Conservation (phyloP, 2,113 vertebrate species). For the Mastomys natalensis region DNA sequence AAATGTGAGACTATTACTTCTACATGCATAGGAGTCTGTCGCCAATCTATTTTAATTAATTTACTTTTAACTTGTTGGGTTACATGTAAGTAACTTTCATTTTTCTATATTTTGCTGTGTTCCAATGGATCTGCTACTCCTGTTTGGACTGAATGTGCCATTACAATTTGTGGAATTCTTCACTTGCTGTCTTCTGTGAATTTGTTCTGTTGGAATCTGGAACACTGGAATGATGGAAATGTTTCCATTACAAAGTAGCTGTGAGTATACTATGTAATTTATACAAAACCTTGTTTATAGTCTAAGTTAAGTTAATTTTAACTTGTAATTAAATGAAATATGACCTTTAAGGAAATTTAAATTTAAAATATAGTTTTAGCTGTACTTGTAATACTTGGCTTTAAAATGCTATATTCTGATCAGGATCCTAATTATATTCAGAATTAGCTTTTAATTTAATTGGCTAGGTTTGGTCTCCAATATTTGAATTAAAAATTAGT, state of each 20-base stretch:
- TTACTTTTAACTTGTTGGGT: conserved; percentile 74
- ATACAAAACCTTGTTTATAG: conserved; percentile 19
- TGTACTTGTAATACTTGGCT: conserved; percentile 49
- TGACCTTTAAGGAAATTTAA: conserved; percentile 22
- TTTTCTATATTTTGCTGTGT: conserved; percentile 71
- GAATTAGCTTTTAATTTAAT: conserved; percentile 67
- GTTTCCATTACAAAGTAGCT: conserved; percentile 92
- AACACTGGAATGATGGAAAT: conserved; percentile 84
- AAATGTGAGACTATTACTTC: conserved; percentile 2
- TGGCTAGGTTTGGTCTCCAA: conserved; percentile 19
- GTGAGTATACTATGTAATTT: conserved; percentile 90
- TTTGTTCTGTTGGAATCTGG: conserved; percentile 54
- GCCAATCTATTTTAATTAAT: conserved; percentile 19
- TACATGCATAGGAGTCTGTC: neutral
- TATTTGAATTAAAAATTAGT: conserved; percentile 57
- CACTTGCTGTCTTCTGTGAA: conserved; percentile 64
- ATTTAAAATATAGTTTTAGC: conserved; percentile 44
- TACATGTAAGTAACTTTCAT: conserved; percentile 88
- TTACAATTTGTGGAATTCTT: conserved; percentile 77
- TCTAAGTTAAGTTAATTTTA: conserved; percentile 60
- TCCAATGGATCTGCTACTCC: conserved; percentile 75
- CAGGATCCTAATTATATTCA: conserved; percentile 33
- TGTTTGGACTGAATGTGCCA: conserved; percentile 45
- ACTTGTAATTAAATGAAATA: conserved; percentile 63
- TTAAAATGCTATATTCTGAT: conserved; percentile 30